phyloP scores from a whole-genome alignment of 2,888 invertebrate species.

The Xylocampa areola region DNA sequence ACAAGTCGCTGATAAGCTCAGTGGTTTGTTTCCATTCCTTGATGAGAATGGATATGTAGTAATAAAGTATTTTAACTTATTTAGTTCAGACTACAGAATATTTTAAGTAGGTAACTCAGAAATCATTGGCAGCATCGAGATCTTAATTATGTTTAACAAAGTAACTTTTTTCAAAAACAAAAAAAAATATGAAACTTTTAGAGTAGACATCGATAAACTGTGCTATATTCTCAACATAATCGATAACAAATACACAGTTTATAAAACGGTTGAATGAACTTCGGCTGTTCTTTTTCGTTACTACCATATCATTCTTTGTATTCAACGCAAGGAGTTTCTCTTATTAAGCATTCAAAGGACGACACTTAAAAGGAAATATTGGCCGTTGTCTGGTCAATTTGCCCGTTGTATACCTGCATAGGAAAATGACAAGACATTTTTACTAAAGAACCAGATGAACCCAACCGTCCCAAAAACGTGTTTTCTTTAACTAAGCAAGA shows the following conservation, averaged over 20 bases:
- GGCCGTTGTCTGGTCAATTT: constrained; percentile 63
- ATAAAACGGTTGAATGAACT: constrained; percentile 82
- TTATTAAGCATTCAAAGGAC: constrained; percentile 87
- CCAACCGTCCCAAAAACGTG: neutral
- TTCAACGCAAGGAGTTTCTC: constrained; percentile 81
- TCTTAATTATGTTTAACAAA: no score
- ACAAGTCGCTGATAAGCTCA: constrained; percentile 18
- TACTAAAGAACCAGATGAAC: neutral
- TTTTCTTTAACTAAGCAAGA: neutral
- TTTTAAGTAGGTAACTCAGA: no score
- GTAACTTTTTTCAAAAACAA: neutral
- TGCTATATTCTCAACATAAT: no score
- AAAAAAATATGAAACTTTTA: no score
- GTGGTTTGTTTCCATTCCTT: constrained; percentile 27
- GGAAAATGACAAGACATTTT: constrained; percentile 8
- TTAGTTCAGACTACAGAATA: neutral
- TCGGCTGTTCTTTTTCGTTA: constrained; percentile 72
- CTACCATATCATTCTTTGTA: constrained; percentile 77
- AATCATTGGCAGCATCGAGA: no score
- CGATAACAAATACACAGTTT: constrained; percentile 31
- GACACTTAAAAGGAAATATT: constrained; percentile 88
- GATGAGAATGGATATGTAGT: constrained; percentile 7
- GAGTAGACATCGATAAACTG: no score
- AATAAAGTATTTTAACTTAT: neutral
- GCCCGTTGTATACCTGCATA: constrained; percentile 33